Percentiles rank a stretch among this genome's conserved stretches.
Conservation (phyloP, 2,113 vertebrate species). For the Gallinago paraguaiae region DNA sequence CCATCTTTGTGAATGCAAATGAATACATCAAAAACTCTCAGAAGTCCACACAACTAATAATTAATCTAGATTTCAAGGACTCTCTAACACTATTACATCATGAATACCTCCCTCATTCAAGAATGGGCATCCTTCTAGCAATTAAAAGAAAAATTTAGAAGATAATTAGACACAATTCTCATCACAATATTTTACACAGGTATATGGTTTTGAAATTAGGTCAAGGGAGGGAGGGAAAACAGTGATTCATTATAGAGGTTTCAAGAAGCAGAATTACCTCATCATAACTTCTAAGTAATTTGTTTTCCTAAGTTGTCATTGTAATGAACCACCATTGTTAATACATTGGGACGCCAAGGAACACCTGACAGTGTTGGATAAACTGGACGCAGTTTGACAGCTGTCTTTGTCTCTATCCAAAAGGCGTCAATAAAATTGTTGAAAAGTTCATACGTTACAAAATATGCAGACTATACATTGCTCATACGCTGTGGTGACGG, state of each 20-base stretch:
- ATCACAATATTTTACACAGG: slow-evolving; percentile 74
- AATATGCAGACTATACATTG: neutral
- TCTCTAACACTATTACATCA: slow-evolving; percentile 62
- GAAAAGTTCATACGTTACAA: neutral
- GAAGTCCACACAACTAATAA: slow-evolving; percentile 67
- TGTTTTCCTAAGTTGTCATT: slow-evolving; percentile 73
- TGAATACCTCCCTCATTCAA: slow-evolving; percentile 58
- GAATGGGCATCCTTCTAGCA: slow-evolving; percentile 68
- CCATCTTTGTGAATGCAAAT: slow-evolving; percentile 63
- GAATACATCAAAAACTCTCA: slow-evolving; percentile 66
- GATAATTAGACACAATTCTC: slow-evolving; percentile 75
- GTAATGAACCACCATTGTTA: slow-evolving; percentile 66
- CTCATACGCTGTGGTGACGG: neutral
- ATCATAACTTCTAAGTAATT: slow-evolving; percentile 74
- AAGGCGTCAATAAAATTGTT: slow-evolving; percentile 3
- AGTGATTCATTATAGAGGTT: slow-evolving; percentile 71
- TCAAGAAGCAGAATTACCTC: slow-evolving; percentile 72
- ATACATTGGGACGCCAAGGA: slow-evolving; percentile 72
- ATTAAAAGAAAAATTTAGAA: slow-evolving; percentile 69
- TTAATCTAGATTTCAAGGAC: slow-evolving; percentile 68
- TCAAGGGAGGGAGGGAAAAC: slow-evolving; percentile 72
- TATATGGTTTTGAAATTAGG: slow-evolving; percentile 79
- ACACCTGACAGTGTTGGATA: slow-evolving; percentile 61
- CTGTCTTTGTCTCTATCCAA: slow-evolving; percentile 70
- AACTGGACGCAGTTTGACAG: slow-evolving; percentile 52